phyloP scores from a whole-genome alignment of 2,888 invertebrate species.

The Apamea monoglypha region DNA sequence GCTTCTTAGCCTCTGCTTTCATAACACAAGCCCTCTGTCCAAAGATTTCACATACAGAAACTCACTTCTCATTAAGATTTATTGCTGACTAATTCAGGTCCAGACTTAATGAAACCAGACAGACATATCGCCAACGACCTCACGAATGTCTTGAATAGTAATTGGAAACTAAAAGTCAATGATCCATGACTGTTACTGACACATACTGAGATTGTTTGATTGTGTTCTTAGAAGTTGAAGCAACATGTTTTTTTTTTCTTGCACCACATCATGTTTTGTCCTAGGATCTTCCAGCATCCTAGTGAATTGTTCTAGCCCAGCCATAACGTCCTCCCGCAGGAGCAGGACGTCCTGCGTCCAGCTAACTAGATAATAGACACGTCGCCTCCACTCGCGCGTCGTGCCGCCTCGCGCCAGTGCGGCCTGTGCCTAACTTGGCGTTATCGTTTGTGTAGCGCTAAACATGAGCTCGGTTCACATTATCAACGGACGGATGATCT shows the following conservation, averaged over 20 bases:
- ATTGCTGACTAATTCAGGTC: not conserved
- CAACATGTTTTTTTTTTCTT: not conserved
- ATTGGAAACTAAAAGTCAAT: not conserved
- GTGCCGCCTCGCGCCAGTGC: constrained; percentile 12
- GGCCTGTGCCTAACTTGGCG: constrained; percentile 8
- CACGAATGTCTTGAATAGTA: not conserved
- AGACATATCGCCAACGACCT: too few species aligned
- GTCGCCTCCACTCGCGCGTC: constrained; percentile 19
- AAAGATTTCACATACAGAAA: not conserved
- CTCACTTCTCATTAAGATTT: not conserved
- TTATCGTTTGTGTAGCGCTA: constrained; percentile 19
- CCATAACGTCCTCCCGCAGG: constrained; percentile 16
- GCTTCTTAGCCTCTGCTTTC: not conserved
- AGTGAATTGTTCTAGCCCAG: not conserved
- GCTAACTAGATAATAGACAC: constrained; percentile 55
- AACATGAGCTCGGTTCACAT: constrained; percentile 14
- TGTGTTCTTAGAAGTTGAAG: not conserved
- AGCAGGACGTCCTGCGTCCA: constrained; percentile 34
- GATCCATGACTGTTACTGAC: not conserved
- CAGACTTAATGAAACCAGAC: not conserved
- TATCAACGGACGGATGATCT: constrained; percentile 13
- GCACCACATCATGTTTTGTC: not conserved
- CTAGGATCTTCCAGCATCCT: constrained; percentile 9
- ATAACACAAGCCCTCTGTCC: not conserved
- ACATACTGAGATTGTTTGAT: not conserved